Conservation (phyloP, 2,797 vertebrate species). For the Sparidentex hasta region DNA sequence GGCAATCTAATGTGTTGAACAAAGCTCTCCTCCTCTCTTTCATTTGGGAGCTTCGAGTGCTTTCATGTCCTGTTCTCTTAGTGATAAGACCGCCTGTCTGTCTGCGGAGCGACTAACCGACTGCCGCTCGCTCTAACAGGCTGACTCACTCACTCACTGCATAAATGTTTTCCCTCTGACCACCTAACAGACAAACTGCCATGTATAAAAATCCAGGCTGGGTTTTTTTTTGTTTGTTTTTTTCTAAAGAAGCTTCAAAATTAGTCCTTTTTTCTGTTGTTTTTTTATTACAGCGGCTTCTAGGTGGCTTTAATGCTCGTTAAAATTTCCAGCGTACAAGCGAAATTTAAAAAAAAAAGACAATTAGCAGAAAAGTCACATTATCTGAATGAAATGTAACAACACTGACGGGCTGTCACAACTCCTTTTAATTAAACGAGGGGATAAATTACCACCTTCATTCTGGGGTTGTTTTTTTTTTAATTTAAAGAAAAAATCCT, state of each 20-base stretch:
- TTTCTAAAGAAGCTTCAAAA: slow-evolving; percentile 19
- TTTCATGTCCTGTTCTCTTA: slow-evolving; percentile 76
- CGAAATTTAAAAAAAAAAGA: background rate
- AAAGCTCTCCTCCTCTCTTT: slow-evolving; percentile 81
- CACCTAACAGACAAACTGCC: slow-evolving; percentile 47
- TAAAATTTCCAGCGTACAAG: slow-evolving; percentile 5
- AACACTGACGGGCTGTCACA: background rate
- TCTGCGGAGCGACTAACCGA: slow-evolving; percentile 54
- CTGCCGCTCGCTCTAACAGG: slow-evolving; percentile 49
- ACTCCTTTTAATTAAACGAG: background rate
- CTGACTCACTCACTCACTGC: slow-evolving; percentile 55
- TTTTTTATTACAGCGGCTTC: background rate
- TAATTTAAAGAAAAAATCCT: background rate
- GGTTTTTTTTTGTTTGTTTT: background rate
- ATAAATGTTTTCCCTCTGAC: slow-evolving; percentile 52
- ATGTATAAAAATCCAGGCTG: slow-evolving; percentile 6
- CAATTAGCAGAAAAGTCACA: slow-evolving; percentile 24
- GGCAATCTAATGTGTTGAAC: slow-evolving; percentile 82
- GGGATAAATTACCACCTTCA: background rate
- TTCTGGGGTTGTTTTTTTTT: background rate
- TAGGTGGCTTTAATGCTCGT: slow-evolving; percentile 20
- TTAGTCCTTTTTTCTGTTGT: slow-evolving; percentile 38
- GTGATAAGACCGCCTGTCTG: slow-evolving; percentile 73
- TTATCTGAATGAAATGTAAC: background rate
- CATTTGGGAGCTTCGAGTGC: slow-evolving; percentile 77